These are phyloP conservation scores for Synanthedon andrenaeformis DNA, from an alignment of 2,888 invertebrate species.

Conservation along the genomic window DNA sequence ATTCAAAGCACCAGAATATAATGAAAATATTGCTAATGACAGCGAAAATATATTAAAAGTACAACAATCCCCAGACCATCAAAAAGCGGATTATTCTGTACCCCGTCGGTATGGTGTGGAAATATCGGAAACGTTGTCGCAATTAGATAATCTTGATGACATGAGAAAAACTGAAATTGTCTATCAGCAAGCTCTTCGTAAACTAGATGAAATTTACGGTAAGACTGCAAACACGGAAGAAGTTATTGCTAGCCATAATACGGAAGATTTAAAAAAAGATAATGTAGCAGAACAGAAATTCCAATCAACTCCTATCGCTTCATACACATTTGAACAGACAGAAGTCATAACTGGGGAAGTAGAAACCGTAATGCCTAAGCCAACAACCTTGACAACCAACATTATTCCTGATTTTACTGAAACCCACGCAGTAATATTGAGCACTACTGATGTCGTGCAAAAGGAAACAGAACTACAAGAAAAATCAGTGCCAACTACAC, in stretches of 20 bases:
- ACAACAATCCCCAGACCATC: slow-evolving; percentile 42
- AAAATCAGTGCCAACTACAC: slow-evolving; percentile 11
- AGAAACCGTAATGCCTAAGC: slow-evolving; percentile 45
- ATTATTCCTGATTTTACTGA: slow-evolving; percentile 62
- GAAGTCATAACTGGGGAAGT: slow-evolving; percentile 63
- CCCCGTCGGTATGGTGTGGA: slow-evolving; percentile 60
- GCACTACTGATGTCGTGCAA: slow-evolving; percentile 65
- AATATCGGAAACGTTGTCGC: slow-evolving; percentile 65
- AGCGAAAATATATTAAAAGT: slow-evolving; percentile 62
- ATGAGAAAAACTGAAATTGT: slow-evolving; percentile 39
- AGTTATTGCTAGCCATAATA: slow-evolving; percentile 37
- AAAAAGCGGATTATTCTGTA: slow-evolving; percentile 47
- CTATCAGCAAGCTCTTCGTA: slow-evolving; percentile 34
- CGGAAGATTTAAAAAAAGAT: slow-evolving; percentile 31
- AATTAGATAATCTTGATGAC: slow-evolving; percentile 63
- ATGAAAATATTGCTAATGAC: slow-evolving; percentile 70
- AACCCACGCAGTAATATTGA: slow-evolving; percentile 68
- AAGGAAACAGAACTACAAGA: slow-evolving; percentile 63
- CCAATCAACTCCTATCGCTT: slow-evolving; percentile 34
- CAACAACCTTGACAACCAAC: slow-evolving; percentile 24
- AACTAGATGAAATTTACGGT: slow-evolving; percentile 50
- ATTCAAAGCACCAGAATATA: slow-evolving; percentile 68
- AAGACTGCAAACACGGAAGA: slow-evolving; percentile 50
- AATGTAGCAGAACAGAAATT: slow-evolving; percentile 23
- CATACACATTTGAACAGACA: slow-evolving; percentile 54